Evolutionary conservation across 1,140 invertebrate genomes (phyloP), one percentile per base, ranked within the genome.

Genomic region (Drosophila tristis): DNA sequence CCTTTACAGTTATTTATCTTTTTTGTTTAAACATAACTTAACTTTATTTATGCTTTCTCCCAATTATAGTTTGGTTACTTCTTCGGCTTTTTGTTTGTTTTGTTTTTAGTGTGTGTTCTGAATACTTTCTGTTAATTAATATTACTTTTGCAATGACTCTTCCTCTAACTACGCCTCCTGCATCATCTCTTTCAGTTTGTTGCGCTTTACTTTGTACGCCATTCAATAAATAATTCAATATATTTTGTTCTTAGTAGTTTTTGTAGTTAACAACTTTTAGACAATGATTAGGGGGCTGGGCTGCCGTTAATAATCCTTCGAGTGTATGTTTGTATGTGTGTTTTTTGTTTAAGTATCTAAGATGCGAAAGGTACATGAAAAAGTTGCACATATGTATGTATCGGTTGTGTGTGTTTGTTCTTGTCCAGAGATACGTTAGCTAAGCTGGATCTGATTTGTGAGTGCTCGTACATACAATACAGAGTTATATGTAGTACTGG

Each of bases 361-460:
- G 70, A 89, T 89, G 86, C 75, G 78, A 78, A 89, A 90, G 86
- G 86, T 90, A 90, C 86, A 79, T 90, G 78, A 90, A 87, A 80
- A 86, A 77, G 65, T 80, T 80, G 61, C 78, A 60, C 60, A 70
- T 77, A 68, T 86, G 72, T 79, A 58, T 62, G 50, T 70, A 74
- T 84, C 56, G 61, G 59, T 81, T 65, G 58, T 66, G 68, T 47
- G 45, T 56, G 44, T 66, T 20, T 35, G 43, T 26, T 64, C 48
- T 57, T 55, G 54, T 51, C 53, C 62, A 55, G 70, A 76, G 70
- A 74, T 51, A 61, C 35, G 25, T 55, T 76, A 45, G 74, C 57
- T 77, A 57, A 76, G 64, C 64, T 50, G 57, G 78, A 44, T 15
- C 20, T 45, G 23, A 13, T 26, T 13, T 47, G 43, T 49, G 47